Percentiles rank a stretch among this genome's conserved stretches.
Conservation (phyloP, 2,888 invertebrate species). For the Prosopocoilus inquinatus region DNA sequence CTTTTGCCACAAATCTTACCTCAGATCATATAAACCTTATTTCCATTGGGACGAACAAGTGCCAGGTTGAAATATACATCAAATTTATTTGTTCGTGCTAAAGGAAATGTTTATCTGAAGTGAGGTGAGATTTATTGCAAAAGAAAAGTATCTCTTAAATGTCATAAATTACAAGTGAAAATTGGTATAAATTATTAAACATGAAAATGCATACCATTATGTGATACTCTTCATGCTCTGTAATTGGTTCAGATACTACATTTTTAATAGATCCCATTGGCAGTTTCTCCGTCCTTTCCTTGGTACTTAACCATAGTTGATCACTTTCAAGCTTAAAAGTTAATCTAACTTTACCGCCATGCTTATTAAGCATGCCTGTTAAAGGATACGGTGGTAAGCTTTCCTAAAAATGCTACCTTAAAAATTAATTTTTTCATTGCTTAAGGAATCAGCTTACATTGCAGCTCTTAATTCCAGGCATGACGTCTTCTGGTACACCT, state of each 20-base stretch:
- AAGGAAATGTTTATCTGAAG: too few relatives aligned
- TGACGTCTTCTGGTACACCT: constrained; percentile 84
- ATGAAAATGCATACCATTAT: constrained; percentile 85
- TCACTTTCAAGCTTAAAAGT: constrained; percentile 90
- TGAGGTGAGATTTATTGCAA: too few relatives aligned
- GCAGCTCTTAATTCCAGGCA: constrained; percentile 79
- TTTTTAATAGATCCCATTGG: constrained; percentile 87
- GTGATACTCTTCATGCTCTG: constrained; percentile 87
- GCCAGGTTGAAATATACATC: too few relatives aligned
- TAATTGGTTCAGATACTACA: constrained; percentile 78
- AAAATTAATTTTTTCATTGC: constrained; percentile 3
- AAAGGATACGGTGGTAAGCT: constrained; percentile 77
- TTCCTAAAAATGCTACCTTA: constrained; percentile 57
- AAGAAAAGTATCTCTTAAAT: too few relatives aligned
- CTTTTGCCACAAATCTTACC: too few relatives aligned
- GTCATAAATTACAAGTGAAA: too few relatives aligned
- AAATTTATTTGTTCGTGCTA: too few relatives aligned
- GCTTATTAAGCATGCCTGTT: constrained; percentile 87
- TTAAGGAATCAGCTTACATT: constrained; percentile 27
- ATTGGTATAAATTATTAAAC: too few relatives aligned
- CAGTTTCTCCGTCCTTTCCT: constrained; percentile 89
- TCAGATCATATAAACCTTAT: too few relatives aligned
- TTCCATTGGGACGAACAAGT: too few relatives aligned
- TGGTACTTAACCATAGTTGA: constrained; percentile 89
- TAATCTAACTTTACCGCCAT: constrained; percentile 84